These are phyloP conservation scores for Hypselothyrea guttata DNA, from an alignment of 2,888 invertebrate species.

Conservation along the genomic window DNA sequence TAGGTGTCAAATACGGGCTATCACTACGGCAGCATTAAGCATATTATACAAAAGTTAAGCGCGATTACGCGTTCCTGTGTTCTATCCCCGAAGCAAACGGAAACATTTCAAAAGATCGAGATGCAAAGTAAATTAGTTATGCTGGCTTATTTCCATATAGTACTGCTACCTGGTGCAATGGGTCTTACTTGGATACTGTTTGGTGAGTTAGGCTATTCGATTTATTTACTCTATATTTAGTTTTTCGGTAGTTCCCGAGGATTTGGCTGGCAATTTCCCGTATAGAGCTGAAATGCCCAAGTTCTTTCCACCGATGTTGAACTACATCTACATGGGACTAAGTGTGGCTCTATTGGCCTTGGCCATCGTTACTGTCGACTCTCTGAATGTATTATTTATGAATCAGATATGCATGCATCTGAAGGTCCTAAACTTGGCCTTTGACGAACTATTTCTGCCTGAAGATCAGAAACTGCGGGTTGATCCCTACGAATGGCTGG, in stretches of 20 bases:
- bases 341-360: constrained; percentile 50
- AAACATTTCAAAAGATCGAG: constrained; percentile 36
- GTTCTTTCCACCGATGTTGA: constrained; percentile 43
- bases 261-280: constrained; percentile 66
- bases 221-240: not conserved
- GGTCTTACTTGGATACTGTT: constrained; percentile 35
- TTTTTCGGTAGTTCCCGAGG: constrained; percentile 48
- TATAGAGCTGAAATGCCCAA: constrained; percentile 59
- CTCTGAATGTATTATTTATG: constrained; percentile 67
- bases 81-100: constrained; percentile 39
- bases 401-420: constrained; percentile 74
- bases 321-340: constrained; percentile 61
- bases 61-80: constrained; percentile 44
- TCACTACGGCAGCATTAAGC: constrained; percentile 36
- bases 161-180: constrained; percentile 37
- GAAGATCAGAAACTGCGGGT: not conserved
- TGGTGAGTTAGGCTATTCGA: constrained; percentile 21
- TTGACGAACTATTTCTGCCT: constrained; percentile 47
- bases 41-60: constrained; percentile 34
- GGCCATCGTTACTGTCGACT: constrained; percentile 66
- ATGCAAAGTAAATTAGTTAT: constrained; percentile 33
- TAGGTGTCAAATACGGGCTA: constrained; percentile 52
- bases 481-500: constrained; percentile 41
- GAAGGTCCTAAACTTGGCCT: constrained; percentile 64
- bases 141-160: constrained; percentile 45